Base-by-base conservation (phyloP, 53 echinoderm and acorn worm genomes). In the Echinarachnius parma region DNA sequence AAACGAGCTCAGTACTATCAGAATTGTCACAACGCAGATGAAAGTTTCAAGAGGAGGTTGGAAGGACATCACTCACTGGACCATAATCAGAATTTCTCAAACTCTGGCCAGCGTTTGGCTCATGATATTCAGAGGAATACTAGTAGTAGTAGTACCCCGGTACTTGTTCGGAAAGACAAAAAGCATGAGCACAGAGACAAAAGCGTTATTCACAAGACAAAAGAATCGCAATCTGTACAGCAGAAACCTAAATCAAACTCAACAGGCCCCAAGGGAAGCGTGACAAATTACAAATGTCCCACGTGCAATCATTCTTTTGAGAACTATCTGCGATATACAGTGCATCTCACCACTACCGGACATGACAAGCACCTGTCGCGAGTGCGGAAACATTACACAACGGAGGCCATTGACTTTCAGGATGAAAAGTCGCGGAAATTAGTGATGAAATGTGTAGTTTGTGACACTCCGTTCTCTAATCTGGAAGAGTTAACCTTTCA, bases 401-500 rank as follows among this genome's bases (percentile, higher is more conserved):
- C 72, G 1, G 72, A 72, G 42, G 72, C 72, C 18, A 72, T 72
- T 5, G 72, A 72, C 57, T 72, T 72, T 56, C 72, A 72, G 42
- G 72, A 72, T 72, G 72, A 72, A 39, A 72, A 72, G 35, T 89
- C 89, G 23, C 86, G 89, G 25, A 89, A 89, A 29, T 74, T 89
- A 47, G 89, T 93, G 39, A 80, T 93, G 80, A 93, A 93, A 60
- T 93, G 93, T 53, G 83, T 93, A 74, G 86, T 89, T 52, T 93
- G 93, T 74, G 85, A 89, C 33, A 70, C 86, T 31, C 89, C 93
- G 1, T 93, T 93, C 56, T 67, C 83, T 36, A 93, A 83, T 20
- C 81, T 93, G 4, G 86, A 93, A 46, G 93, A 93, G 33, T 75
- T 93, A 47, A 93, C 93, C 33, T 89, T 93, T 86, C 93, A 93